phyloP scores from a whole-genome alignment of 2,113 vertebrate species.

The Chitala chitala region DNA sequence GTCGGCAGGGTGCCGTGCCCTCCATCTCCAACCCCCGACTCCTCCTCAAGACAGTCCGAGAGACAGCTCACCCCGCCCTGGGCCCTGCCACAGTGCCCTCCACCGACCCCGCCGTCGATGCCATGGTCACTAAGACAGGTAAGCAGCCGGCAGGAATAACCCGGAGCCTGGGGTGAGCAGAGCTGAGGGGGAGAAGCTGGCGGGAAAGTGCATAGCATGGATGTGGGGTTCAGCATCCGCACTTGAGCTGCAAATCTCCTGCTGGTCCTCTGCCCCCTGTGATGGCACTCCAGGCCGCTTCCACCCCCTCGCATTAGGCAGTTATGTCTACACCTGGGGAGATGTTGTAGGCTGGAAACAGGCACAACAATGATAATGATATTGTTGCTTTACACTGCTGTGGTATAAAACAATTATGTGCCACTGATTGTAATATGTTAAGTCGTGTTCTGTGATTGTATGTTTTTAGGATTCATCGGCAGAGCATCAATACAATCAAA shows the following conservation, averaged over 20 bases:
- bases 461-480: neutral
- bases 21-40: slow-evolving; percentile 71
- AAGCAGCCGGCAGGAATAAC: slow-evolving; percentile 30
- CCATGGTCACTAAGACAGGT: slow-evolving; percentile 66
- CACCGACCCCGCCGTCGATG: too few relatives aligned
- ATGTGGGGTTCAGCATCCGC: too few relatives aligned
- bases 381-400: neutral
- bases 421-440: neutral
- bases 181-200: neutral
- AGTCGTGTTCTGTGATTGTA: neutral
- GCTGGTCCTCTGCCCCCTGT: neutral
- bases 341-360: neutral
- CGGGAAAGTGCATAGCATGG: neutral
- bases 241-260: neutral
- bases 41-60: slow-evolving; percentile 79
- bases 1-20: slow-evolving; percentile 73
- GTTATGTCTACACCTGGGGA: neutral
- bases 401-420: neutral
- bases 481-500: neutral
- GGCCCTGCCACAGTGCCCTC: too few relatives aligned
- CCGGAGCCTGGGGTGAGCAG: neutral
- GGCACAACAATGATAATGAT: neutral
- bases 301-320: neutral
- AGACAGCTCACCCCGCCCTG: slow-evolving; percentile 63
- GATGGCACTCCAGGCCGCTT: slow-evolving; percentile 8